Conservation (phyloP, 2,113 vertebrate species). For the Silurus glanis region DNA sequence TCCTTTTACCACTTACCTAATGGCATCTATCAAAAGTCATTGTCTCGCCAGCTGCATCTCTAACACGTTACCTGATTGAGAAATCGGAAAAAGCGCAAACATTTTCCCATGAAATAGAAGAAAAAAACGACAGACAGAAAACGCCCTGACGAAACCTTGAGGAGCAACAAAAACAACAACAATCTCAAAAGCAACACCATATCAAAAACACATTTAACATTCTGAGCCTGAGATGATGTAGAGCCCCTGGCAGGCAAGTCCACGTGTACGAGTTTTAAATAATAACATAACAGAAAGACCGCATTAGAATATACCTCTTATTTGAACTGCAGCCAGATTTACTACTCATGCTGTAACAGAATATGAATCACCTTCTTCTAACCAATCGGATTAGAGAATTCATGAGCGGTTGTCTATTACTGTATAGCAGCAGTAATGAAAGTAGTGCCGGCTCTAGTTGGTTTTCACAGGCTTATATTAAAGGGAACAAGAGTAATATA, state of each 20-base stretch:
- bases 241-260: not conserved
- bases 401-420: not conserved
- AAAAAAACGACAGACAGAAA: not conserved
- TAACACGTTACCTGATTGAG: not conserved
- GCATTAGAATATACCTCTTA: not conserved
- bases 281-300: not conserved
- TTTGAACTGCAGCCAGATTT: not conserved
- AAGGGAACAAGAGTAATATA: not conserved
- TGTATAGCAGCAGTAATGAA: not conserved
- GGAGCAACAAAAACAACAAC: not conserved
- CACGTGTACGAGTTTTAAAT: not conserved
- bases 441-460: not conserved
- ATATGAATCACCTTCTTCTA: not conserved
- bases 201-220: not conserved
- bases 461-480: not conserved
- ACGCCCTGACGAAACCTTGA: not conserved
- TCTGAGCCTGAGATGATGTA: not conserved
- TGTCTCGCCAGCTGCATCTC: no score
- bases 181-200: not conserved
- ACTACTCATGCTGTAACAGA: not conserved
- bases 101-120: not conserved
- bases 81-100: not conserved
- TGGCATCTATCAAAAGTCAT: no score
- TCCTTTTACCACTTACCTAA: no score
- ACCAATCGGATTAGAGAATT: not conserved